Percentiles rank a stretch among this genome's conserved stretches.
Conservation (phyloP, 2,888 invertebrate species). For the Hemithea aestivaria region DNA sequence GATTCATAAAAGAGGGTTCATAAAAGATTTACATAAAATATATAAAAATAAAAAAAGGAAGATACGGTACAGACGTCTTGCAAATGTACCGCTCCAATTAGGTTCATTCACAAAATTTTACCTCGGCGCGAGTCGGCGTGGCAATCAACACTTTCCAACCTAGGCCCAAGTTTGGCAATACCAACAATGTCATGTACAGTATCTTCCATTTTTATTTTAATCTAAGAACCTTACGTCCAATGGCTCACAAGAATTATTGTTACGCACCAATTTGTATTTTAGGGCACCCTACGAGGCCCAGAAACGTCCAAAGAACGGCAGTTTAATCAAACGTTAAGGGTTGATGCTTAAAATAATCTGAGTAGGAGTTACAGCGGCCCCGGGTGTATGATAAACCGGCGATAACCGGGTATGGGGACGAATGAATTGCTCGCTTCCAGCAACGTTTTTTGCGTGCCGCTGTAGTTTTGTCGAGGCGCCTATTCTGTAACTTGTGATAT, state of each 20-base stretch:
- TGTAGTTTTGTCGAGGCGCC: conserved; percentile 43
- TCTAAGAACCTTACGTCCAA: no score
- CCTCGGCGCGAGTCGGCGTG: no score
- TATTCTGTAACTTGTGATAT: conserved; percentile 44
- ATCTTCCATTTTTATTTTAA: no score
- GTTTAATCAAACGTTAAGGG: conserved; percentile 73
- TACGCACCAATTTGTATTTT: conserved; percentile 6
- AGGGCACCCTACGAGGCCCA: conserved; percentile 7
- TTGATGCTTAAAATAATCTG: conserved; percentile 72
- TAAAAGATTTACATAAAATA: no score
- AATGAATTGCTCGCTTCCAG: conserved; percentile 70
- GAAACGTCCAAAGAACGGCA: conserved; percentile 38
- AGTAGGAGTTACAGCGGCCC: conserved; percentile 56
- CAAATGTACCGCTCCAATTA: no score
- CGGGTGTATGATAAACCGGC: conserved; percentile 71
- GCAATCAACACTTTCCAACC: no score
- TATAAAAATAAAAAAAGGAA: no score
- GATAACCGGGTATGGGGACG: conserved; percentile 72
- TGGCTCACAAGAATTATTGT: conserved; percentile 1
- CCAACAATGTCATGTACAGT: no score
- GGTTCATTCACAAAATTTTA: no score
- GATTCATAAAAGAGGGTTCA: no score
- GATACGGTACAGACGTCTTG: no score
- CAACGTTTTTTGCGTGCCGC: conserved; percentile 61
- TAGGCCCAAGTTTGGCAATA: no score